phyloP scores from a whole-genome alignment of 35 echinoderm and acorn worm genomes.

The Strongylocentrotus purpuratus region DNA sequence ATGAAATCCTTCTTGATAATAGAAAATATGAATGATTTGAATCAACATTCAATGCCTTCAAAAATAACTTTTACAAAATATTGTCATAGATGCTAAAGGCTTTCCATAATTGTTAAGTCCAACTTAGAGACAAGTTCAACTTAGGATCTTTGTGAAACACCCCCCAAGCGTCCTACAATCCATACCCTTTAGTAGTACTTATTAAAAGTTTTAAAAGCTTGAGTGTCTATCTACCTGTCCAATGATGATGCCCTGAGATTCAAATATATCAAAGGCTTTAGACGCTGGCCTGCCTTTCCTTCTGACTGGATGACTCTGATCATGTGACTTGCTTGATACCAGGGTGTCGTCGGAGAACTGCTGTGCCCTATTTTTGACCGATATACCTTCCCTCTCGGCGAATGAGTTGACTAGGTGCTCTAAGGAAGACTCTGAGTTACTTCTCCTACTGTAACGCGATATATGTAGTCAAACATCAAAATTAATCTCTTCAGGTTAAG shows the following conservation, averaged over 20 bases:
- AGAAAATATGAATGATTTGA: too few species aligned
- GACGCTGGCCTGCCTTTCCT: conserved; percentile 58
- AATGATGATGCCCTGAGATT: conserved; percentile 80
- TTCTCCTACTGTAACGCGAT: background rate
- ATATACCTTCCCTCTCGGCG: background rate
- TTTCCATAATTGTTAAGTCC: too few species aligned
- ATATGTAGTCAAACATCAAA: background rate
- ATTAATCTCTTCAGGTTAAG: background rate
- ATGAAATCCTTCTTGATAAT: too few species aligned
- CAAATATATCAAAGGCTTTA: conserved; percentile 78
- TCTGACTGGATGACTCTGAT: background rate
- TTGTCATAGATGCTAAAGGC: too few species aligned
- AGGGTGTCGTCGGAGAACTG: conserved; percentile 67
- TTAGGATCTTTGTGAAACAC: too few species aligned
- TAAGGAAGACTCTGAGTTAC: conserved; percentile 44
- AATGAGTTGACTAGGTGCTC: conserved; percentile 17
- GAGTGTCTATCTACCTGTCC: conserved; percentile 33
- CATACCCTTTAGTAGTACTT: too few species aligned
- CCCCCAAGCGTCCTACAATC: too few species aligned
- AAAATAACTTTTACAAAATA: too few species aligned
- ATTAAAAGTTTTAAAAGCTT: too few species aligned
- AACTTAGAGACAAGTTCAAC: too few species aligned
- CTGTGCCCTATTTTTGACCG: conserved; percentile 62
- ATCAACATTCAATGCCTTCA: too few species aligned
- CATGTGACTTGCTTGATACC: conserved; percentile 29